Percentiles rank a stretch among this genome's conserved stretches.
Evolutionary conservation across 2,797 vertebrate genomes (phyloP).

Genomic region (Atherinosoma microstoma): DNA sequence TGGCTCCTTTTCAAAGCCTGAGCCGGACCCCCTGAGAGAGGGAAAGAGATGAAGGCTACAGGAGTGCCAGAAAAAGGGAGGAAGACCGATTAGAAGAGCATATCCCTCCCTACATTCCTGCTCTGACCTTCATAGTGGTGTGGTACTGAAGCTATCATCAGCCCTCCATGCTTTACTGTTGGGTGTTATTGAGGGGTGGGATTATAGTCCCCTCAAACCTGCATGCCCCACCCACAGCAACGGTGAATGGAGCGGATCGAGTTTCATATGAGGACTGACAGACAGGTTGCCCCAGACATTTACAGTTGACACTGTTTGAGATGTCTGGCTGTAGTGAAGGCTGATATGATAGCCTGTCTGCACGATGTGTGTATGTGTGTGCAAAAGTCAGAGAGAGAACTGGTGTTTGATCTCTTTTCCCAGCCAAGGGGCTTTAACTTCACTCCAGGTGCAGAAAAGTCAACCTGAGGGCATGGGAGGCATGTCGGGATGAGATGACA

Average conservation of each 20-base stretch:
- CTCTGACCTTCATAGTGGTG: conserved; percentile 68
- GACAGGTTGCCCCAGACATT: conserved; percentile 64
- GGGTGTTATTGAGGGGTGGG: conserved; percentile 47
- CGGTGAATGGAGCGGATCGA: conserved; percentile 44
- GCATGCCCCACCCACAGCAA: conserved; percentile 54
- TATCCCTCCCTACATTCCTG: conserved; percentile 76
- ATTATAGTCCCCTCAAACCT: conserved; percentile 47
- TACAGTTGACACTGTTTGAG: conserved; percentile 70
- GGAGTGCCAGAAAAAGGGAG: conserved; percentile 58
- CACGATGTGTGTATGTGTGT: conserved; percentile 20
- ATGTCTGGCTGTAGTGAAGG: conserved; percentile 61
- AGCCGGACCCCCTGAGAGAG: conserved; percentile 37
- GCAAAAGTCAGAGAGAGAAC: not conserved
- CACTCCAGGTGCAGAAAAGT: conserved; percentile 79
- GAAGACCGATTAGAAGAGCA: conserved; percentile 70
- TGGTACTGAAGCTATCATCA: conserved; percentile 68
- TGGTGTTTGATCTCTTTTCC: conserved; percentile 71
- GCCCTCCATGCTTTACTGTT: conserved; percentile 66
- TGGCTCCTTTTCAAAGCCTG: conserved; percentile 71
- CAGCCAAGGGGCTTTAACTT: conserved; percentile 74
- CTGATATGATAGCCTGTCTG: conserved; percentile 70
- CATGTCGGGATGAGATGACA: conserved; percentile 61
- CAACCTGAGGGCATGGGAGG: conserved; percentile 77
- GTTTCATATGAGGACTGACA: conserved; percentile 63
- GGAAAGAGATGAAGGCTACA: conserved; percentile 64